Evolutionary conservation across 30 jellyfish, hydroid and myxozoan genomes (phyloP).

Genomic region (Morbakka virulenta): DNA sequence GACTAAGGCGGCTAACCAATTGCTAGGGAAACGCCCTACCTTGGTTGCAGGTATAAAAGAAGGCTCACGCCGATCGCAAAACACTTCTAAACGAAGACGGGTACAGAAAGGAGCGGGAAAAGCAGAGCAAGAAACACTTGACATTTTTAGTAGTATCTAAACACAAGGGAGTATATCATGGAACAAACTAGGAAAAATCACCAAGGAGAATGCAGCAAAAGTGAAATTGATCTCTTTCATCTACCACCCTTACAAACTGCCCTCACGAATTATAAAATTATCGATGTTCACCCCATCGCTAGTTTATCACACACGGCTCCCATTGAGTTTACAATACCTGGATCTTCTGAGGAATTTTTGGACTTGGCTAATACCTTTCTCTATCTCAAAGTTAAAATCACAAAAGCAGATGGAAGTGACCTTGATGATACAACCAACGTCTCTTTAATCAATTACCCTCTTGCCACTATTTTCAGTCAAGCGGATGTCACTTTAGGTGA

Average conservation of each 20-base stretch:
- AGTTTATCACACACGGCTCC: not conserved
- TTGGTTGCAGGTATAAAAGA: not conserved
- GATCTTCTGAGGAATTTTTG: not conserved
- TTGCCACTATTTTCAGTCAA: not conserved
- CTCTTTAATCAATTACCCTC: not conserved
- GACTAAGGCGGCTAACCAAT: not conserved
- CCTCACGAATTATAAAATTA: not conserved
- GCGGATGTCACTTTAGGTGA: constrained; percentile 3
- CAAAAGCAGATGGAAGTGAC: not conserved
- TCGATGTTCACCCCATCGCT: not conserved
- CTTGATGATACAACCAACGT: not conserved
- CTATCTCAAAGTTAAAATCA: not conserved
- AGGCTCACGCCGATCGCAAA: not conserved
- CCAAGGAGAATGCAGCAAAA: not conserved
- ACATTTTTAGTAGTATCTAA: not conserved
- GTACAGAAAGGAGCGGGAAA: not conserved
- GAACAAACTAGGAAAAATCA: not conserved
- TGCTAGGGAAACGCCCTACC: not conserved
- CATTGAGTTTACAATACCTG: not conserved
- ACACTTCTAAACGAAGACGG: not conserved
- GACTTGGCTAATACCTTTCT: not conserved
- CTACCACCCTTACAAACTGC: not conserved
- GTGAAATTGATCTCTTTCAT: not conserved
- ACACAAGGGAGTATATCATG: not conserved
- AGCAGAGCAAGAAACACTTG: not conserved